Evolutionary conservation across 1,140 invertebrate species (phyloP).

Genomic region (Belonocnema kinseyi): DNA sequence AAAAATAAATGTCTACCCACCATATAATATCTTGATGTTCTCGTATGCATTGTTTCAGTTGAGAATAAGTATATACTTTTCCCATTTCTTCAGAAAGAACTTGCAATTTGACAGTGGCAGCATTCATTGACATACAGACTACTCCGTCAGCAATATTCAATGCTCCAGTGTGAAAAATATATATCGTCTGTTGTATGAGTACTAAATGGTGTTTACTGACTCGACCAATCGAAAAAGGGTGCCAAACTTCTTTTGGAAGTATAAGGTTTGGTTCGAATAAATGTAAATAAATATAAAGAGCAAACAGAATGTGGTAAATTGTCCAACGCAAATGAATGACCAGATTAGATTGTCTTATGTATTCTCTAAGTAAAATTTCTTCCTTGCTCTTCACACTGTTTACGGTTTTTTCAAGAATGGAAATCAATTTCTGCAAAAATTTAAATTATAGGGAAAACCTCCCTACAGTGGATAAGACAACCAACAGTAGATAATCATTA

Average conservation of each 20-base stretch:
- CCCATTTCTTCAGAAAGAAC: slow-evolving; percentile 4
- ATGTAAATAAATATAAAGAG: slow-evolving; percentile 9
- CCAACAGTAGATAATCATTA: not conserved
- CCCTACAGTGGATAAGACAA: not conserved
- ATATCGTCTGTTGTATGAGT: not conserved
- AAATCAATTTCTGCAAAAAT: not conserved
- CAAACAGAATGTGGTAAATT: slow-evolving; percentile 9
- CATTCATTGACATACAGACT: slow-evolving; percentile 5
- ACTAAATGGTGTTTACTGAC: slow-evolving; percentile 1
- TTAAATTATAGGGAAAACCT: not conserved
- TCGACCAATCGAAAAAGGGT: not conserved
- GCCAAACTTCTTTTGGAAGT: slow-evolving; percentile 25
- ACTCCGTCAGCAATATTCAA: slow-evolving; percentile 10
- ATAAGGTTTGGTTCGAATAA: slow-evolving; percentile 1
- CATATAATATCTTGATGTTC: slow-evolving; percentile 1
- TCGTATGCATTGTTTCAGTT: slow-evolving; percentile 10
- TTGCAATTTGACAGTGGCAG: slow-evolving; percentile 4
- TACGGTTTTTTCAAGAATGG: not conserved
- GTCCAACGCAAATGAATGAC: not conserved
- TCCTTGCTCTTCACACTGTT: slow-evolving; percentile 1
- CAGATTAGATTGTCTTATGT: not conserved
- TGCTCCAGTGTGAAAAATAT: slow-evolving; percentile 18
- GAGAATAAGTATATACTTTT: not conserved
- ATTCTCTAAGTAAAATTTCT: slow-evolving; percentile 16
- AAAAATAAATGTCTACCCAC: not conserved